These are phyloP conservation scores for Passer domesticus DNA, from an alignment of 2,113 vertebrate species.

Conservation along the genomic window DNA sequence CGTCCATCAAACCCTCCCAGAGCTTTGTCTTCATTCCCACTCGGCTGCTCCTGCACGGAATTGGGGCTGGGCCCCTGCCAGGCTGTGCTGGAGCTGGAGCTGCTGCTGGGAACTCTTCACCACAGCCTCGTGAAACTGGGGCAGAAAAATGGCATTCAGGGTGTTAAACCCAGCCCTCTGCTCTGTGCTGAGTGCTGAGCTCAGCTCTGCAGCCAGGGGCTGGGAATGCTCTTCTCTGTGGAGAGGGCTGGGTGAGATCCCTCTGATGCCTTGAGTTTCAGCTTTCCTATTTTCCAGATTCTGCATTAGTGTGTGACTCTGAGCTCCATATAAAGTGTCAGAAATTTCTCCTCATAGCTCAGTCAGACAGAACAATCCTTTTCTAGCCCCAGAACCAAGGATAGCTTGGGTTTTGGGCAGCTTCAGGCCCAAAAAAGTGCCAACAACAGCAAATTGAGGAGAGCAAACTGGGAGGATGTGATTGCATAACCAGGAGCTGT, in stretches of 20 bases:
- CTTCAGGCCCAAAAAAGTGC: fast-evolving
- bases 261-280: neutral
- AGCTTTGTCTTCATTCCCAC: slow-evolving; percentile 70
- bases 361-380: neutral
- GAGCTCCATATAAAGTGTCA: neutral
- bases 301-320: neutral
- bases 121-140: neutral
- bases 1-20: slow-evolving; percentile 63
- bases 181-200: neutral
- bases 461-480: neutral
- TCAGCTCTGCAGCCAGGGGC: neutral
- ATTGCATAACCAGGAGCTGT: neutral
- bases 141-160: neutral
- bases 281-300: neutral
- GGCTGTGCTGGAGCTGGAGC: neutral
- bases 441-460: neutral
- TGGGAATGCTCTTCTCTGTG: fast-evolving
- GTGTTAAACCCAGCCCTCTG: neutral
- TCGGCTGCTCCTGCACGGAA: slow-evolving; percentile 21
- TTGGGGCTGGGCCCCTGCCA: slow-evolving; percentile 18
- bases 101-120: neutral
- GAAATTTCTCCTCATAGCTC: neutral
- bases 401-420: neutral
- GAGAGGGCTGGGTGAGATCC: neutral
- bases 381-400: neutral